Base-by-base conservation (phyloP, 2,113 vertebrate genomes). In the Notothenia coriiceps region DNA sequence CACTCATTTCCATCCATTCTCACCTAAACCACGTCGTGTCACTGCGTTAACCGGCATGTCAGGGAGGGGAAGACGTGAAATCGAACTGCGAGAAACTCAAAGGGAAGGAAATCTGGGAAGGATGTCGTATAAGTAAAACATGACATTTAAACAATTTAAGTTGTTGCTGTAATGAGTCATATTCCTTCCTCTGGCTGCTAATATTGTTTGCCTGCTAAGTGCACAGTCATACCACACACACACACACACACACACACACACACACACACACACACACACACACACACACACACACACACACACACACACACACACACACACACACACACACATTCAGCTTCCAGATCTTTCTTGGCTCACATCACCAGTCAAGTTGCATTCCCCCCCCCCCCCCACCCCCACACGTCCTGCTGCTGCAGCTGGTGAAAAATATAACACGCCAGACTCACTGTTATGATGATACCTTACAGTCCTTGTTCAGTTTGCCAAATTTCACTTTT, bases 331-430 rank as follows among this genome's bases (percentile, higher is more conserved):
- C 52, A 0, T 68, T 54, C 61, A 57, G 81, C 80, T 73, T 88
- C 87, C 86, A 90, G 79, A 47, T 82, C 85, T 83, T 81, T 87
- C 83, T 86, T 91, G 90, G 90, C 91, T 83, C 55, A 76, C 77
- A 25, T 76, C 84, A 22, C 57, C 77, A 73, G 73, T 76, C 49
- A 50, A 82, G 80, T 86, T 91, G 82, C 78, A 29, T 29, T 2
- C 25, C 25, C 25, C 25, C 3, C 29, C 29, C 29, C 84, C 88
- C 86, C 87, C 88, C 88, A 86, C 82, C 78, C 82, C 88, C 59
- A n/a, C 35, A 40, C 35, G 80, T 90, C 87, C 89, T 79, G 86
- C 90, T 91, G 90, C 81, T 87, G 89, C 92, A 93, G 89, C 89
- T 93, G 92, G 71, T 84, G 77, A 85, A 84, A 84, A 72, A 74